phyloP scores from a whole-genome alignment of 2,113 vertebrate genomes.

The Trogon melanurus region DNA sequence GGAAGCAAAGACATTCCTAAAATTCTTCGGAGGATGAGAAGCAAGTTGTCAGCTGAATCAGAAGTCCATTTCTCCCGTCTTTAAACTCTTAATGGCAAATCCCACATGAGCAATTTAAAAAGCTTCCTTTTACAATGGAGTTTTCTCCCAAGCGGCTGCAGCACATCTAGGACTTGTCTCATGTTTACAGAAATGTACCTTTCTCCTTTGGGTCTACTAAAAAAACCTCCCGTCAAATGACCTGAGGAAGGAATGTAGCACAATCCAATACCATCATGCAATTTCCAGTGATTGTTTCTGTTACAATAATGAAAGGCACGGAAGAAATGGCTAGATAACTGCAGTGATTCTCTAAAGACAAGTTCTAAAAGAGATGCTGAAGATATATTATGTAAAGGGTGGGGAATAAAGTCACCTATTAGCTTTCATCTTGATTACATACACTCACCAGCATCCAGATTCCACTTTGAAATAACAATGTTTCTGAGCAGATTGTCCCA shows the following conservation, averaged over 20 bases:
- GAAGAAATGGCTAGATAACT: slow-evolving; percentile 4
- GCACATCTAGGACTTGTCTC: slow-evolving; percentile 3
- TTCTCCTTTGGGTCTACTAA: slow-evolving; percentile 46
- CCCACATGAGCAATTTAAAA: slow-evolving; percentile 43
- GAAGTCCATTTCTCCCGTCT: slow-evolving; percentile 30
- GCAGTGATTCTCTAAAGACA: slow-evolving; percentile 26
- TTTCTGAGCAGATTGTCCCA: neutral
- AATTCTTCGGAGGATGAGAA: slow-evolving; percentile 63
- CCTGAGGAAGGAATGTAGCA: slow-evolving; percentile 60
- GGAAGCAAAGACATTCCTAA: slow-evolving; percentile 72
- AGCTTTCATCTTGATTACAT: neutral
- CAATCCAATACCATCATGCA: slow-evolving; percentile 43
- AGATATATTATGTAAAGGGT: neutral
- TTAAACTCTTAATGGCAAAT: slow-evolving; percentile 23
- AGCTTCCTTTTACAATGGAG: slow-evolving; percentile 37
- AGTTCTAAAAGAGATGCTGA: slow-evolving; percentile 34
- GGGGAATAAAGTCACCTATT: neutral
- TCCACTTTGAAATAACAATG: neutral
- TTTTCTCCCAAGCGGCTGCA: slow-evolving; percentile 17
- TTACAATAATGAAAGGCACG: slow-evolving; percentile 30
- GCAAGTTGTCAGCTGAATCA: slow-evolving; percentile 40
- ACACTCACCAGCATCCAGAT: neutral
- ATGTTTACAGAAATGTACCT: slow-evolving; percentile 60
- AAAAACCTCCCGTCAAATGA: slow-evolving; percentile 33
- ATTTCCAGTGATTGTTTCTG: slow-evolving; percentile 69